These are phyloP conservation scores for Eupithecia centaureata DNA, from an alignment of 2,888 invertebrate species.

Conservation along the genomic window DNA sequence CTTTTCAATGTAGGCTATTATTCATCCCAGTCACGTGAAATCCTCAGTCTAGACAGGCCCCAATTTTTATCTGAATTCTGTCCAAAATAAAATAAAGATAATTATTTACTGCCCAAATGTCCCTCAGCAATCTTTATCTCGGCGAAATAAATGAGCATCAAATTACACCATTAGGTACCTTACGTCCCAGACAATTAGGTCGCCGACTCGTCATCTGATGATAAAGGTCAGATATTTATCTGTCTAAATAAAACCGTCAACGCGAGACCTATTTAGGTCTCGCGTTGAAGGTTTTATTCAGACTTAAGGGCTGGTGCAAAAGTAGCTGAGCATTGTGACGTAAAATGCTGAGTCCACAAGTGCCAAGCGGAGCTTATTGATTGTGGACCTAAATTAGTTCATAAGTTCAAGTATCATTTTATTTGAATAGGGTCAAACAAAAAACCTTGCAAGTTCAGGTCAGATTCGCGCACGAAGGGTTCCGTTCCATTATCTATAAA, in stretches of 20 bases:
- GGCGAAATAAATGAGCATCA: slow-evolving; percentile 35
- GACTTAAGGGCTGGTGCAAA: neutral
- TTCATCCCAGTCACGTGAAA: neutral
- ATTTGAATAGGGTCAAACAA: neutral
- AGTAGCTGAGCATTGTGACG: neutral
- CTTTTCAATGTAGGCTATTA: slow-evolving; percentile 2
- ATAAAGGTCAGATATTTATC: slow-evolving; percentile 24
- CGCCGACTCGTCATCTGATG: slow-evolving; percentile 29
- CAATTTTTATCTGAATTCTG: slow-evolving; percentile 18
- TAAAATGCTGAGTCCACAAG: neutral
- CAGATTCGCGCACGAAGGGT: no score
- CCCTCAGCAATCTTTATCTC: slow-evolving; percentile 33
- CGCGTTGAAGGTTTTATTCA: neutral
- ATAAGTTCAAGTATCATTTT: neutral
- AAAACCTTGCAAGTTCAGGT: no score
- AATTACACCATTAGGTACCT: slow-evolving; percentile 33
- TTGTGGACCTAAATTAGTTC: neutral
- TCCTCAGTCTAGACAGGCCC: neutral
- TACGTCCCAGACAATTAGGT: slow-evolving; percentile 35
- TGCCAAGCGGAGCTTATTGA: neutral
- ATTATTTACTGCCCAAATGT: slow-evolving; percentile 33
- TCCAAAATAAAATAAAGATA: slow-evolving; percentile 20
- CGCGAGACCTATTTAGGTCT: no score
- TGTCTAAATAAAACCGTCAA: no score
- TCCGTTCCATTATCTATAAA: no score